Evolutionary conservation across 2,797 vertebrate genomes (phyloP).

Genomic region (Avahi laniger): DNA sequence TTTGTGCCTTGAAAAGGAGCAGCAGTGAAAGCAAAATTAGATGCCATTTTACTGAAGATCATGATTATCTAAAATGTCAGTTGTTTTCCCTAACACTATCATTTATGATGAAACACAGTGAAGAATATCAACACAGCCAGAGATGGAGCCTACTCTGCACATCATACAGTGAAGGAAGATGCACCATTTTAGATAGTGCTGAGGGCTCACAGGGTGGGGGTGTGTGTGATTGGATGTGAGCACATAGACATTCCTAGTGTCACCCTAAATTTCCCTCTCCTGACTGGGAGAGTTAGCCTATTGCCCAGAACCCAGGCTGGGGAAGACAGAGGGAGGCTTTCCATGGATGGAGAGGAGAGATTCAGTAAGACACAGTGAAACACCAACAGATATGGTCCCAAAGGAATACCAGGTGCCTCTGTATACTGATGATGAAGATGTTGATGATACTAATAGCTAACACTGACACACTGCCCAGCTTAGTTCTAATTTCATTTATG

Average conservation of each 20-base stretch:
- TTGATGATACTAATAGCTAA: background rate
- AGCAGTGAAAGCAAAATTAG: slow-evolving; percentile 83
- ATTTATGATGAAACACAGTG: slow-evolving; percentile 72
- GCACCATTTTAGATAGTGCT: background rate
- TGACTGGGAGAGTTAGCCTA: background rate
- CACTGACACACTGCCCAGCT: background rate
- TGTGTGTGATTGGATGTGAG: background rate
- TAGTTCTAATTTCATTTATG: background rate
- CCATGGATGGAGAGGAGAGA: background rate
- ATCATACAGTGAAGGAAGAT: background rate
- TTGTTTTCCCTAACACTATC: slow-evolving; percentile 78
- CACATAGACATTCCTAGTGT: background rate
- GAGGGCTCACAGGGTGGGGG: background rate
- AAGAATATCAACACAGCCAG: background rate
- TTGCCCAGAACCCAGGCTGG: background rate
- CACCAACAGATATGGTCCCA: background rate
- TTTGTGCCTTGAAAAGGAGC: slow-evolving; percentile 81
- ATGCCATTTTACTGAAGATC: slow-evolving; percentile 82
- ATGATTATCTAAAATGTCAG: slow-evolving; percentile 84
- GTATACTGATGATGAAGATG: accelerated
- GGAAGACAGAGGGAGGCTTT: background rate
- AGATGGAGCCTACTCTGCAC: background rate
- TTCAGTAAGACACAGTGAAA: background rate
- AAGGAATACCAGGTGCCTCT: background rate
- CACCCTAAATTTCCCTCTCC: background rate